Base-by-base conservation (phyloP, 2,888 invertebrate species). In the Hoplodrina blanda region DNA sequence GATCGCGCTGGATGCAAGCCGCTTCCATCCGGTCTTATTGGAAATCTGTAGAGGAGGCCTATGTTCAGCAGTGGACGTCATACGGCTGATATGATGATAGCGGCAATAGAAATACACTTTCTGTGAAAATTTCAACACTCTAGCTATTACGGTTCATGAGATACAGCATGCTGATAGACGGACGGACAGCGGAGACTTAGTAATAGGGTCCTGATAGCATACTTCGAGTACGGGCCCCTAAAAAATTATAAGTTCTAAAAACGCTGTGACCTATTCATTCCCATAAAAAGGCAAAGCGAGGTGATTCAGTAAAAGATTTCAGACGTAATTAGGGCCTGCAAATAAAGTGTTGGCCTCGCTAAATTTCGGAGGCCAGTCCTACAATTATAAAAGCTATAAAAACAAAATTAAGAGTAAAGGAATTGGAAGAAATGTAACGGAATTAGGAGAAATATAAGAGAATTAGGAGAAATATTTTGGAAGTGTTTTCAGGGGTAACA, bases 361-460 rank as follows among this genome's bases (percentile, higher is more conserved):
- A 8, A 60, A 80, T 44, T 80, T 76, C n/a, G 10, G 59, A 60
- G 76, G 81, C 81, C 52, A 44, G 46, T 30, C 54, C 44, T 53
- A 33, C 65, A 76, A 80, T 80, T 83, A 80, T 62, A 53, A 80
- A 64, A 49, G 83, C 59, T 20, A 71, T 80, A 69, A 83, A 80
- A 80, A 46, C 57, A 56, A 71, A 79, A 49, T 78, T 70, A 74
- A 66, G n/a, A 33, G 50, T 69, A 25, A 67, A 41, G 13, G 53
- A 72, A 67, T 66, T 71, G 13, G 30, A 59, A 59, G 59, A 53
- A 69, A 62, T 50, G 49, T 77, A 56, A 61, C 44, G 13, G 62
- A 73, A 73, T 78, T 60, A 55, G 54, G 25, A 60, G 25, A 64
- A 62, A 60, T 62, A 41, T 65, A 46, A 54, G n/a, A 11, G 53